Evolutionary conservation across 2,797 vertebrate genomes (phyloP).

Genomic region (Sitta carolinensis): DNA sequence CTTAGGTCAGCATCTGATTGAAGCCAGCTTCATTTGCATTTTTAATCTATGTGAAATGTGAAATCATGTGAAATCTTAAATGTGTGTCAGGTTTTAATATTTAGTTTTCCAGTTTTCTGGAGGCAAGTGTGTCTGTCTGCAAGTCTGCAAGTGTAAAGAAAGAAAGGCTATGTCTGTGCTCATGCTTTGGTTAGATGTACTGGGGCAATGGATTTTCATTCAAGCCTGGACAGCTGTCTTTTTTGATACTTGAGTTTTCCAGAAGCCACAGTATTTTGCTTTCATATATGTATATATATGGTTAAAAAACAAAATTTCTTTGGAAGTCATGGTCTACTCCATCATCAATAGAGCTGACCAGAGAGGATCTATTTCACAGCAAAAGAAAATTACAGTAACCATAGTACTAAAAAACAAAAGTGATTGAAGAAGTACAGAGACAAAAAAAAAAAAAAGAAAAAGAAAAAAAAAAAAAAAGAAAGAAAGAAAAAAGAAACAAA

Average conservation of each 20-base stretch:
- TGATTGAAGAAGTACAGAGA: background rate
- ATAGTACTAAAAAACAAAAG: background rate
- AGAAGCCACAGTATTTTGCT: background rate
- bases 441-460: background rate
- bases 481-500: background rate
- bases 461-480: background rate
- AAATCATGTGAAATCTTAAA: conserved; percentile 3
- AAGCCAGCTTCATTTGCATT: conserved; percentile 31
- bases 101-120: background rate
- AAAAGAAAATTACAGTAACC: background rate
- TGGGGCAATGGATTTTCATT: background rate
- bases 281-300: background rate
- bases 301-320: background rate
- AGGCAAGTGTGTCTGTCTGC: background rate
- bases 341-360: background rate
- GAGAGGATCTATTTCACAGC: background rate
- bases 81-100: background rate
- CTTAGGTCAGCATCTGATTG: background rate
- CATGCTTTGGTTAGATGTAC: background rate
- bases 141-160: background rate
- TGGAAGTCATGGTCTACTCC: background rate
- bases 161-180: background rate
- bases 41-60: conserved; percentile 43
- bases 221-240: background rate
- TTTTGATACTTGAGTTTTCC: background rate